phyloP scores from a whole-genome alignment of 2,797 vertebrate species.

The Lycodopsis pacificus region DNA sequence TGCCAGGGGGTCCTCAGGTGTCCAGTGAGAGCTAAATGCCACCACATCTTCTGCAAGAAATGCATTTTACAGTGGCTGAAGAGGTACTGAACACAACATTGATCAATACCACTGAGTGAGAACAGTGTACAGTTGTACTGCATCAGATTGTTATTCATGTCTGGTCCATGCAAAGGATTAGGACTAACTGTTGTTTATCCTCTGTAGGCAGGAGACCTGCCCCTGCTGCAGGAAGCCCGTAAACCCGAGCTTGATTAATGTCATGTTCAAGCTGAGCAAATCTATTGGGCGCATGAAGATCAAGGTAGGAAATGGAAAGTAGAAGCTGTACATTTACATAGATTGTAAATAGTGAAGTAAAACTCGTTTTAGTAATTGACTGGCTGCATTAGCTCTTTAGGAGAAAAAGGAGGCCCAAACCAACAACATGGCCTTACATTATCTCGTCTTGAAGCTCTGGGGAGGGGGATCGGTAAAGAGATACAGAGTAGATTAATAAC shows the following conservation, averaged over 20 bases:
- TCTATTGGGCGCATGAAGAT: constrained; percentile 86
- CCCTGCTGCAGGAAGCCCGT: constrained; percentile 88
- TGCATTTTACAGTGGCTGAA: constrained; percentile 92
- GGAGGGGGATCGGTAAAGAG: not conserved
- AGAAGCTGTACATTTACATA: not conserved
- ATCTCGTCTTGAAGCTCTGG: not conserved
- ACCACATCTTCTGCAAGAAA: constrained; percentile 92
- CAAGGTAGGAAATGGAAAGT: constrained; percentile 79
- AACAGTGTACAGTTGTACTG: not conserved
- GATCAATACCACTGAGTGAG: not conserved
- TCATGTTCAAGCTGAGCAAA: constrained; percentile 87
- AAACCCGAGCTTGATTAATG: constrained; percentile 82
- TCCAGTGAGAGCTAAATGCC: constrained; percentile 88
- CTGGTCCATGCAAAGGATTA: not conserved
- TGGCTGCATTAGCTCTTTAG: not conserved
- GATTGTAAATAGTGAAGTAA: not conserved
- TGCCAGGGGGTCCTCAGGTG: constrained; percentile 90
- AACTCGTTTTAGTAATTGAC: not conserved
- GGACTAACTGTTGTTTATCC: constrained; percentile 25
- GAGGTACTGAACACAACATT: constrained; percentile 73
- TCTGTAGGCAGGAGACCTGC: constrained; percentile 86
- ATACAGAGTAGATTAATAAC: not conserved
- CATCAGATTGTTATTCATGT: not conserved
- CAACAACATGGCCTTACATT: not conserved
- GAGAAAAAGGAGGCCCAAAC: not conserved